Base-by-base conservation (phyloP, 2,888 invertebrate species). In the Fragum sueziense region DNA sequence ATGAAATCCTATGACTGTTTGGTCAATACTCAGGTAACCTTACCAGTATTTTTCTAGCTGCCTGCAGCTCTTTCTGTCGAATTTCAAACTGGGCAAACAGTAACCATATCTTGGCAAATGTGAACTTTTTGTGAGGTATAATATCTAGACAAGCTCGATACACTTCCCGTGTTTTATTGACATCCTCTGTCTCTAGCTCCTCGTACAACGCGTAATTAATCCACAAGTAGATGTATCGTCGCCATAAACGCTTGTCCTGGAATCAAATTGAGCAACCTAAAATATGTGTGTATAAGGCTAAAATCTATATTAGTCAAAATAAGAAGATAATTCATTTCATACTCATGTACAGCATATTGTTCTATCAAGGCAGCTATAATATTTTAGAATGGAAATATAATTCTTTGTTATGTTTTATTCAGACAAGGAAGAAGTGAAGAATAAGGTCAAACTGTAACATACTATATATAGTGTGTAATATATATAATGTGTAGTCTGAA, bases 61-160 rank as follows among this genome's bases (percentile, higher is more conserved):
- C 95, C 70, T 95, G 94, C 74, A 99, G 94, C 93, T 98, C 96
- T 93, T 98, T 98, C 92, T 97, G 97, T 73, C 99, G 95, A 29
- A 99, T 96, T 95, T 99, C 99, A 94, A 99, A 99, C 89, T 99
- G 97, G 0, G 99, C 98, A 94, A 97, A 98, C 91, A 98, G 95
- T 20, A 99, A 94, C 99, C 99, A 99, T 79, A 99, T 96, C 94
- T 99, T 99, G 17, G 99, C 98, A 93, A 99, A 99, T 1, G 99
- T 99, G 93, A 99, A 99, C 89, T 95, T 95, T 94, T 98, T 99
- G 93, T 99, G 99, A 0, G 99, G 99, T 87, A 99, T 96, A 29
- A 99, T 94, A 89, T 99, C 97, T n/a, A 99, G 94, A 91, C 98
- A 98, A 20, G 97, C 97, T 93, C 96, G 96, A 93, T 98, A 99